These are phyloP conservation scores for Picathartes gymnocephalus DNA, from an alignment of 2,113 vertebrate genomes.

Conservation along the genomic window DNA sequence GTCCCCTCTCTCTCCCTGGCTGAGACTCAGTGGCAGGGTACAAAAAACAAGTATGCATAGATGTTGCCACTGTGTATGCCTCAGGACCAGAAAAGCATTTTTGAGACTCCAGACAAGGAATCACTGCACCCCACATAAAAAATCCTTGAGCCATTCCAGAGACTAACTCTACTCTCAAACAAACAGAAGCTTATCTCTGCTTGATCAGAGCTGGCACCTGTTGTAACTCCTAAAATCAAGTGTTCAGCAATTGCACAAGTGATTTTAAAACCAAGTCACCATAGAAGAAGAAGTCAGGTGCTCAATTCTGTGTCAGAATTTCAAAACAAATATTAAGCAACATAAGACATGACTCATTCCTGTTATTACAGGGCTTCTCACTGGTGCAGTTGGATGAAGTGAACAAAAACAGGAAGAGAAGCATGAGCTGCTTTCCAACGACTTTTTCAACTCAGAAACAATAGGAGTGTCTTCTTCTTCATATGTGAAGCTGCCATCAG, in stretches of 20 bases:
- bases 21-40: neutral
- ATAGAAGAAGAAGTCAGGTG: neutral
- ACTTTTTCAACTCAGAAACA: neutral
- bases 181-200: neutral
- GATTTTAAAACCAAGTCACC: neutral
- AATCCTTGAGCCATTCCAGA: fast-evolving
- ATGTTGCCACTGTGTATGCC: neutral
- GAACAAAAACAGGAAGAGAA: neutral
- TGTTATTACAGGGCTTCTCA: neutral
- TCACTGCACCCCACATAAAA: neutral
- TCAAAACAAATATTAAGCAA: neutral
- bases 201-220: neutral
- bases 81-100: neutral
- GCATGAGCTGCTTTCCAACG: neutral
- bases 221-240: neutral
- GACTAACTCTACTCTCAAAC: neutral
- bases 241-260: neutral
- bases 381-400: neutral
- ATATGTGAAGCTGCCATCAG: neutral
- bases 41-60: neutral
- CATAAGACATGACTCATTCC: neutral
- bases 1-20: neutral
- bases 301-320: neutral
- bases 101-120: neutral
- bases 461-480: neutral